A percentile compares a stretch with the other conserved stretches of the same genome.
These are phyloP conservation scores for Dicycla oo DNA, from an alignment of 2,888 invertebrate species.

Conservation along the genomic window DNA sequence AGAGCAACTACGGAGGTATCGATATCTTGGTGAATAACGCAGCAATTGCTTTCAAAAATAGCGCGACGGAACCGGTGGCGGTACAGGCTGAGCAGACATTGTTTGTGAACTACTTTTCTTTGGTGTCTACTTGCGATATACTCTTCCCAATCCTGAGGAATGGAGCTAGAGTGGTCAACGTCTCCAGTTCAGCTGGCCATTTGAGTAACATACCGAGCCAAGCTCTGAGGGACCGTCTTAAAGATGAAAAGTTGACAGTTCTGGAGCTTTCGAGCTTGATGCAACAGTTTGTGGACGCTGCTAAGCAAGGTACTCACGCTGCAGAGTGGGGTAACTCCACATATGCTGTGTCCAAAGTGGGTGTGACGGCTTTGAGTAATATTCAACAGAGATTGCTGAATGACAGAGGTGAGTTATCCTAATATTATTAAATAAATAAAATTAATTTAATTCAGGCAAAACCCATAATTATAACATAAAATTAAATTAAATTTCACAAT, in stretches of 20 bases:
- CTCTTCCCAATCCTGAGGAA: slow-evolving; percentile 93
- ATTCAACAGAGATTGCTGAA: slow-evolving; percentile 91
- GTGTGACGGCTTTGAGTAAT: slow-evolving; percentile 92
- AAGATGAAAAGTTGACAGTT: slow-evolving; percentile 89
- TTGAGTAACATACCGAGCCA: slow-evolving; percentile 90
- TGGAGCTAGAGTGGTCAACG: slow-evolving; percentile 93
- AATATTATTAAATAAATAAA: background rate
- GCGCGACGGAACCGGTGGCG: slow-evolving; percentile 91
- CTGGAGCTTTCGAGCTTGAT: slow-evolving; percentile 90
- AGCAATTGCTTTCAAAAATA: slow-evolving; percentile 92
- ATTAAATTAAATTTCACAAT: no score
- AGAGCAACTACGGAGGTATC: slow-evolving; percentile 91
- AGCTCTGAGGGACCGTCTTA: slow-evolving; percentile 87
- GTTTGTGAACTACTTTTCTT: slow-evolving; percentile 92
- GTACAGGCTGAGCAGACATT: slow-evolving; percentile 93
- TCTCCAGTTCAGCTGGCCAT: slow-evolving; percentile 93
- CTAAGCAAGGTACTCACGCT: slow-evolving; percentile 79
- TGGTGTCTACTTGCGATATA: slow-evolving; percentile 91
- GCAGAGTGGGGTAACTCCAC: slow-evolving; percentile 91
- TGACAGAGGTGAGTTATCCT: slow-evolving; percentile 73
- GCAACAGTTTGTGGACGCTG: slow-evolving; percentile 92
- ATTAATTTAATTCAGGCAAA: no score
- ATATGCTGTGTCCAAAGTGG: slow-evolving; percentile 94
- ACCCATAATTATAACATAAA: no score
- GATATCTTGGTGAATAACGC: slow-evolving; percentile 95